Evolutionary conservation across 2,797 vertebrate species (phyloP).

Genomic region (Rhinichthys osculus): DNA sequence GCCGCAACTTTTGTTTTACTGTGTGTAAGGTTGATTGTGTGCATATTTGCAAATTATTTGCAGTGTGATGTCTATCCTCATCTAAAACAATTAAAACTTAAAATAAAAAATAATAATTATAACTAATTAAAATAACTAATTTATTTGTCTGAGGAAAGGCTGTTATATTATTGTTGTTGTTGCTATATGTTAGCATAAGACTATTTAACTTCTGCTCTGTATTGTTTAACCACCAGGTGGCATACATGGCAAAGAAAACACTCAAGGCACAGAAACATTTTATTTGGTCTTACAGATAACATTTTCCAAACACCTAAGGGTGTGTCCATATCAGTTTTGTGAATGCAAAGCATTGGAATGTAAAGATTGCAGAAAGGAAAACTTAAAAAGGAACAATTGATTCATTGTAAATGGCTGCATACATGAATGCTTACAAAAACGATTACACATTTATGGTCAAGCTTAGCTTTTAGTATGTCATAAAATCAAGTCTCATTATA

Average conservation of each 20-base stretch:
- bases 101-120: neutral
- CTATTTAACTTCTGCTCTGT: neutral
- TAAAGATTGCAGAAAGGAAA: neutral
- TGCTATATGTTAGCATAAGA: neutral
- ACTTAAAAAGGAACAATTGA: neutral
- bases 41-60: neutral
- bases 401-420: neutral
- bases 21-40: neutral
- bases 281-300: neutral
- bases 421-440: neutral
- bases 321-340: conserved; percentile 5
- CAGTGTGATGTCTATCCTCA: neutral
- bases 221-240: conserved; percentile 21
- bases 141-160: neutral
- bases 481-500: neutral
- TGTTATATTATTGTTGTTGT: neutral
- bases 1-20: too few relatives aligned
- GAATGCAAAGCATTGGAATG: neutral
- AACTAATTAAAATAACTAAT: neutral
- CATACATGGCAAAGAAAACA: conserved; percentile 14
- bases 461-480: neutral
- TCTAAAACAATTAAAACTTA: neutral
- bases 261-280: conserved; percentile 7
- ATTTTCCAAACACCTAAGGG: neutral
- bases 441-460: neutral